Percentiles rank a stretch among this genome's conserved stretches.
Evolutionary conservation across 2,888 invertebrate genomes (phyloP).

Genomic region (Callimorpha dominula): DNA sequence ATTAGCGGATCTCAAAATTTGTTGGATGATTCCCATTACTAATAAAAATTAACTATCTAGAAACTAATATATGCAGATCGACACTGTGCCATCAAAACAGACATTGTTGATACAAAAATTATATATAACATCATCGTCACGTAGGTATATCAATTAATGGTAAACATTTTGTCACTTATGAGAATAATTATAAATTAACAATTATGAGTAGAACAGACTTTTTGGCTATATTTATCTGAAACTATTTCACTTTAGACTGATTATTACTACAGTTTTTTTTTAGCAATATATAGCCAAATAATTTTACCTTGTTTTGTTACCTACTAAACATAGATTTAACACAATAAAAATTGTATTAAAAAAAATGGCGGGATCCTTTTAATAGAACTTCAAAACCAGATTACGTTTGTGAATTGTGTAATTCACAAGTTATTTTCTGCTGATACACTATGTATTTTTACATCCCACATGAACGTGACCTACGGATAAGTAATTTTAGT

Average conservation of each 20-base stretch:
- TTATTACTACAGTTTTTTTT: not conserved
- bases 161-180: too few relatives aligned
- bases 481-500: slow-evolving; percentile 5
- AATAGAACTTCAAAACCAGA: not conserved
- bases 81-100: too few relatives aligned
- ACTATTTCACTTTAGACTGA: not conserved
- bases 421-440: slow-evolving; percentile 22
- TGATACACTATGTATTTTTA: slow-evolving; percentile 52
- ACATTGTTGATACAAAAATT: not conserved
- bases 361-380: not conserved
- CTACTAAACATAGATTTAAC: too few relatives aligned
- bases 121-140: not conserved
- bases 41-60: too few relatives aligned
- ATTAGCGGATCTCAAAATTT: too few relatives aligned
- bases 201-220: not conserved
- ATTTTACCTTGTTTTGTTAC: not conserved
- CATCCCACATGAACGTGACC: slow-evolving; percentile 41
- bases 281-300: not conserved
- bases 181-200: not conserved
- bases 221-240: not conserved
- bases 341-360: too few relatives aligned
- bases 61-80: too few relatives aligned
- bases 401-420: not conserved
- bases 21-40: too few relatives aligned
- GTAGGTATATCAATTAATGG: not conserved